Evolutionary conservation across 2,888 invertebrate species (phyloP), one percentile per base, ranked within the genome.

Genomic region (Panopea generosa): DNA sequence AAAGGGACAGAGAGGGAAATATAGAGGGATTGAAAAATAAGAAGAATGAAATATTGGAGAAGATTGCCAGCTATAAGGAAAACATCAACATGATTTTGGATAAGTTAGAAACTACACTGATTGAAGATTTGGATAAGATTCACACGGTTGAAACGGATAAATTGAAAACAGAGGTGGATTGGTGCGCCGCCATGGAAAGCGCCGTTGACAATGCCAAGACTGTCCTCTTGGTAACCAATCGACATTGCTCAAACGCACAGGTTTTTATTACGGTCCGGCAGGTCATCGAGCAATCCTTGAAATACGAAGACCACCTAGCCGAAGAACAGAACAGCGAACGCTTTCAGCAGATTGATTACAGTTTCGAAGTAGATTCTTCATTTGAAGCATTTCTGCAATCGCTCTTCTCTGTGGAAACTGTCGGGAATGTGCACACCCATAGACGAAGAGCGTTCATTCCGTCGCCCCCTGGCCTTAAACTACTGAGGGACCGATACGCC

Each of bases 211-310:
- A 81, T 40, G 61, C 81, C 40, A 81, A 77, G 47, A 75, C 71
- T 16, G 81, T 81, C 0, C 68, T 81, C 0, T 38, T 73, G 16
- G 75, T 81, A 16, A 77, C 81, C 18, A 81, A 81, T 66, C 59
- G 77, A 20, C 81, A 81, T 40, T 81, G 81, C 33, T 81, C 81
- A 11, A 81, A 81, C 33, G 77, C 81, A 2, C 81, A 81, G 40
- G 77, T 81, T 27, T 81, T 81, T 72, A 81, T 81, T 27, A 77
- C 81, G 0, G 75, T 81, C 11, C 81, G 77, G 40, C 81, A 81
- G 43, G 75, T 75, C 18, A 77, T 81, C 18, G 81, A 81, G 38
- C 53, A 75, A 38, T 75, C 81, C 1, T 72, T 77, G 43, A 63
- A 40, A n/a, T 81, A 73, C 38, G 81, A 81, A 55, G 77, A 81